Percentiles rank a stretch among this genome's conserved stretches.
Conservation (phyloP, 1,140 invertebrate species). For the Drosophila azteca region DNA sequence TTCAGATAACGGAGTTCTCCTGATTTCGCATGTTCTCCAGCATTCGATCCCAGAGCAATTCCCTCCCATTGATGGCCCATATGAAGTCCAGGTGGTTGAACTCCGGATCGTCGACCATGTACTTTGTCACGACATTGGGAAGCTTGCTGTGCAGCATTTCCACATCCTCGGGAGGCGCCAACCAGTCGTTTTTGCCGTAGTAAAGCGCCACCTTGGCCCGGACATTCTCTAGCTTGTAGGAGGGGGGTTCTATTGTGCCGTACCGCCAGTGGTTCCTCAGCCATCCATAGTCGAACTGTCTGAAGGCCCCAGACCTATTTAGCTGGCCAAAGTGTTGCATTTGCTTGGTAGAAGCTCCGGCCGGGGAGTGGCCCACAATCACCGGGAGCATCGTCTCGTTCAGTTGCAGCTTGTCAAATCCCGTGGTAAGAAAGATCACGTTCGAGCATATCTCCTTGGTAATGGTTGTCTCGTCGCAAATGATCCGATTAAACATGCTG, state of each 20-base stretch:
- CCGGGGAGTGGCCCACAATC: slow-evolving; percentile 90
- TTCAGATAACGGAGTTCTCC: slow-evolving; percentile 47
- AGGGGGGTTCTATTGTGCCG: slow-evolving; percentile 85
- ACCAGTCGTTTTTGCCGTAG: slow-evolving; percentile 87
- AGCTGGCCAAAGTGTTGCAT: slow-evolving; percentile 89
- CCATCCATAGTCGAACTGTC: slow-evolving; percentile 84
- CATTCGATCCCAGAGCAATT: slow-evolving; percentile 83
- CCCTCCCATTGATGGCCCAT: slow-evolving; percentile 84
- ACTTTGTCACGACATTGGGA: slow-evolving; percentile 83
- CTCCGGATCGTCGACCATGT: slow-evolving; percentile 79
- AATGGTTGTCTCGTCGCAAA: slow-evolving; percentile 84
- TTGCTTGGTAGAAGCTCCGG: slow-evolving; percentile 91
- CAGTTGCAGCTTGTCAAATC: slow-evolving; percentile 85
- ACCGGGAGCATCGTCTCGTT: slow-evolving; percentile 88
- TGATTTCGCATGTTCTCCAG: slow-evolving; percentile 77
- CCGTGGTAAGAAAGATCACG: slow-evolving; percentile 85
- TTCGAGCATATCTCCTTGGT: slow-evolving; percentile 85
- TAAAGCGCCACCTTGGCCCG: slow-evolving; percentile 87
- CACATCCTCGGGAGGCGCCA: slow-evolving; percentile 85
- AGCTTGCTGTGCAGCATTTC: slow-evolving; percentile 81
- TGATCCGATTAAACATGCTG: slow-evolving; percentile 72
- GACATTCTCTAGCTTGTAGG: slow-evolving; percentile 86
- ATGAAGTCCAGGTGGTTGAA: slow-evolving; percentile 87
- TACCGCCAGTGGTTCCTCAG: slow-evolving; percentile 83
- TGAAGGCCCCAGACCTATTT: slow-evolving; percentile 84